phyloP scores from a whole-genome alignment of 2,888 invertebrate genomes.

The Cremastinae sp. region DNA sequence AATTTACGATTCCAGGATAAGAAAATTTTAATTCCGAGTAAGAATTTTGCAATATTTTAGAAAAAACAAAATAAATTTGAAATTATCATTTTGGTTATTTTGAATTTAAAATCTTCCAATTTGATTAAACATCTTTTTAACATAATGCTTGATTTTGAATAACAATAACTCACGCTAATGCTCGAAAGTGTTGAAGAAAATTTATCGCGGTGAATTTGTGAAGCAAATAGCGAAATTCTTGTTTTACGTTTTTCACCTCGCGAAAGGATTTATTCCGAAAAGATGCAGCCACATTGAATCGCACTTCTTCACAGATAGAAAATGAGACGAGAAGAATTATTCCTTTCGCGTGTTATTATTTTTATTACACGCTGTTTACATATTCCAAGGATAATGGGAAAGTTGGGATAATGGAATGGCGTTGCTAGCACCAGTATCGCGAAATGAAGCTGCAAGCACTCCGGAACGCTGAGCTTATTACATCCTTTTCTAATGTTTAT shows the following conservation, averaged over 20 bases:
- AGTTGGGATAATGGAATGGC: constrained; percentile 19
- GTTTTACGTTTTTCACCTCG: too few species aligned
- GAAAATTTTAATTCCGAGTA: not conserved
- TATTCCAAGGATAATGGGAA: constrained; percentile 5
- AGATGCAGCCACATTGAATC: not conserved
- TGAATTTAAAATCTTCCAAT: too few species aligned
- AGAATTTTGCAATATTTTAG: too few species aligned
- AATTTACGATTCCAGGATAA: not conserved
- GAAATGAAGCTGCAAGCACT: not conserved
- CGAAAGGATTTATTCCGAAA: too few species aligned
- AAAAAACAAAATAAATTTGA: too few species aligned
- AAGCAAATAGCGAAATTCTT: too few species aligned
- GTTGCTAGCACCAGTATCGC: constrained; percentile 3
- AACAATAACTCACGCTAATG: too few species aligned
- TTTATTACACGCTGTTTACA: constrained; percentile 12
- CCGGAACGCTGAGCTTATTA: not conserved
- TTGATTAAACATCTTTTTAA: too few species aligned
- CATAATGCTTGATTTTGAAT: too few species aligned
- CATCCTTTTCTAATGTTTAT: not conserved
- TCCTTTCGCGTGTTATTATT: not conserved
- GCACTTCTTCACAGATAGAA: constrained; percentile 1
- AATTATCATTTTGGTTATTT: too few species aligned
- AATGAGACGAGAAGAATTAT: not conserved
- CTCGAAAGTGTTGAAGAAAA: too few species aligned
- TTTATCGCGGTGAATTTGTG: too few species aligned